Evolutionary conservation across 2,113 vertebrate genomes (phyloP).

Genomic region (Cranoglanis bouderius): DNA sequence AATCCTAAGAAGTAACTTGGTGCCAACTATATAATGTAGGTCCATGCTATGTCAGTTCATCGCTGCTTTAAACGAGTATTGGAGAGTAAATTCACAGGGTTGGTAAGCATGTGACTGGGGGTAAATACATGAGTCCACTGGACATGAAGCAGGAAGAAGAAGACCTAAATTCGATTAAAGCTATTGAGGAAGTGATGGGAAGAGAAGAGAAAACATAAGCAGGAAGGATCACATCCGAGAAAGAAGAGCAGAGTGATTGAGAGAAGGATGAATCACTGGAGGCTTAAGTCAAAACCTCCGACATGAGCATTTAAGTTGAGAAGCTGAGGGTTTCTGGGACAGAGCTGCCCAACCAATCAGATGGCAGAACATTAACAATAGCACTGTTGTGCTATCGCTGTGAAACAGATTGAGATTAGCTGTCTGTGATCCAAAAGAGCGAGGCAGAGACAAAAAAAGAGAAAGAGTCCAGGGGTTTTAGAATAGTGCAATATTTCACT

Average conservation of each 20-base stretch:
- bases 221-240: neutral
- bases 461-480: conserved; percentile 4
- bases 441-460: conserved; percentile 39
- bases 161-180: neutral
- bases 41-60: neutral
- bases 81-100: neutral
- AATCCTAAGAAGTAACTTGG: neutral
- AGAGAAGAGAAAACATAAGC: neutral
- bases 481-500: conserved; percentile 39
- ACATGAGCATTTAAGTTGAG: conserved; percentile 37
- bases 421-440: conserved; percentile 61
- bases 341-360: conserved; percentile 45
- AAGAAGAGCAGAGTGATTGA: conserved; percentile 16
- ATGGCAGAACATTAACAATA: conserved; percentile 56
- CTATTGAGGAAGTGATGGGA: neutral
- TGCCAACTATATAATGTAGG: neutral
- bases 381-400: conserved; percentile 67
- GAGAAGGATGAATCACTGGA: neutral
- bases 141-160: neutral
- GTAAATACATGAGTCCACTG: neutral
- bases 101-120: neutral
- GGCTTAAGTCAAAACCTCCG: conserved; percentile 28
- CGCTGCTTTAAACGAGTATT: neutral
- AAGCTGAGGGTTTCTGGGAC: conserved; percentile 24
- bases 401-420: conserved; percentile 75